These are phyloP conservation scores for Arvicanthis niloticus DNA, from an alignment of 2,113 vertebrate genomes.

Conservation along the genomic window DNA sequence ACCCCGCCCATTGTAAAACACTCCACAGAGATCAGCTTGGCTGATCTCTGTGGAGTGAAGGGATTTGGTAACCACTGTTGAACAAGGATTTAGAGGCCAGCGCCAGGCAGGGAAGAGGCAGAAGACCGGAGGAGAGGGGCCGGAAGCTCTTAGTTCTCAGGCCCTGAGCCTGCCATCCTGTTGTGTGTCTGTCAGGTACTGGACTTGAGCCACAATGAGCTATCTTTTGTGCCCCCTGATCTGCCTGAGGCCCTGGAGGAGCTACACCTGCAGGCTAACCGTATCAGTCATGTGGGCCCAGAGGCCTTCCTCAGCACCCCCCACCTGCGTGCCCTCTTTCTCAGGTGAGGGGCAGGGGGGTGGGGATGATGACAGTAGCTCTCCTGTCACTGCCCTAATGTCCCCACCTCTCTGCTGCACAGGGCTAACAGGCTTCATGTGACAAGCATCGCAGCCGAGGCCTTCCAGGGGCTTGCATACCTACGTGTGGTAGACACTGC, in stretches of 20 bases:
- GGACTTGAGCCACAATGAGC: constrained; percentile 81
- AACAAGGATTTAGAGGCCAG: neutral
- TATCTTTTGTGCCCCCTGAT: constrained; percentile 84
- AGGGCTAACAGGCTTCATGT: constrained; percentile 80
- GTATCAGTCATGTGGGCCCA: constrained; percentile 76
- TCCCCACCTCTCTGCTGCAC: neutral
- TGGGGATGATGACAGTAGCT: neutral
- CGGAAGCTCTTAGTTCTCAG: neutral
- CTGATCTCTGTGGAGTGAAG: neutral
- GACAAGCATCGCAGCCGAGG: constrained; percentile 65
- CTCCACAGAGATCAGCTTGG: neutral
- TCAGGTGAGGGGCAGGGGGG: constrained; percentile 75
- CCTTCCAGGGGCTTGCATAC: constrained; percentile 78
- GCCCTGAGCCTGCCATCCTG: neutral
- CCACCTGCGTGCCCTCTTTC: constrained; percentile 75
- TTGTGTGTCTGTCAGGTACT: constrained; percentile 73
- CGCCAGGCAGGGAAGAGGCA: neutral
- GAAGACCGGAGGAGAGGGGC: neutral
- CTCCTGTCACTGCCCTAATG: neutral
- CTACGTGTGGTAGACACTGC: constrained; percentile 78
- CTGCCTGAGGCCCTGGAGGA: constrained; percentile 83
- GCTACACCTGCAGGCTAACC: constrained; percentile 82
- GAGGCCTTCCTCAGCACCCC: constrained; percentile 80
- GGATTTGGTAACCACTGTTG: neutral
- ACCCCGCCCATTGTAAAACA: too few species aligned